Percentiles rank a stretch among this genome's conserved stretches.
Conservation (phyloP, 2,888 invertebrate genomes). For the Pollenia amentaria region DNA sequence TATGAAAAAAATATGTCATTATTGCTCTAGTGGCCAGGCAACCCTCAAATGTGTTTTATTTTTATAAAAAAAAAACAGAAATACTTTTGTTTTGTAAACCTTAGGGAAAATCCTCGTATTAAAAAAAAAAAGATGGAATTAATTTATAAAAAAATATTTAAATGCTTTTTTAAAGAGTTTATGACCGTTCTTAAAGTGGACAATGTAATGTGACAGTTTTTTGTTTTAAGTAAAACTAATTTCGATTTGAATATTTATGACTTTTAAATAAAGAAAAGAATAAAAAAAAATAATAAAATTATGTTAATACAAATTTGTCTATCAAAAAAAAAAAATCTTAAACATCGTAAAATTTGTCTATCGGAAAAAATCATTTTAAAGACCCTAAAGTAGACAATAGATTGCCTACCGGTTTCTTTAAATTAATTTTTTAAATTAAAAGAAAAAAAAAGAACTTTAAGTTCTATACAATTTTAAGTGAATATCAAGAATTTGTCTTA, state of each 20-base stretch:
- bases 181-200: constrained; percentile 53
- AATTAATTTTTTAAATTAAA: too few species aligned
- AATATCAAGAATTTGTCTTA: too few species aligned
- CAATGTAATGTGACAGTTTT: constrained; percentile 49
- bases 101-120: constrained; percentile 50
- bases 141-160: constrained; percentile 1
- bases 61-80: not conserved
- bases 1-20: constrained; percentile 43
- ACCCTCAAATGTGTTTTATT: constrained; percentile 56
- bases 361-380: not conserved
- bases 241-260: too few species aligned
- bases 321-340: not conserved
- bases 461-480: too few species aligned
- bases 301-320: not conserved
- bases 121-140: not conserved
- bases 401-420: too few species aligned
- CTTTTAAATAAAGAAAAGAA: too few species aligned
- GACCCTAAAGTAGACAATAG: too few species aligned
- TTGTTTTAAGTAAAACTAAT: too few species aligned
- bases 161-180: constrained; percentile 43
- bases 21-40: constrained; percentile 36
- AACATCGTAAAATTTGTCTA: not conserved
- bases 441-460: too few species aligned
- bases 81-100: constrained; percentile 25
- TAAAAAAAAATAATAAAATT: not conserved